These are phyloP conservation scores for Eleutherodactylus coqui DNA, from an alignment of 2,797 vertebrate species.

Conservation along the genomic window DNA sequence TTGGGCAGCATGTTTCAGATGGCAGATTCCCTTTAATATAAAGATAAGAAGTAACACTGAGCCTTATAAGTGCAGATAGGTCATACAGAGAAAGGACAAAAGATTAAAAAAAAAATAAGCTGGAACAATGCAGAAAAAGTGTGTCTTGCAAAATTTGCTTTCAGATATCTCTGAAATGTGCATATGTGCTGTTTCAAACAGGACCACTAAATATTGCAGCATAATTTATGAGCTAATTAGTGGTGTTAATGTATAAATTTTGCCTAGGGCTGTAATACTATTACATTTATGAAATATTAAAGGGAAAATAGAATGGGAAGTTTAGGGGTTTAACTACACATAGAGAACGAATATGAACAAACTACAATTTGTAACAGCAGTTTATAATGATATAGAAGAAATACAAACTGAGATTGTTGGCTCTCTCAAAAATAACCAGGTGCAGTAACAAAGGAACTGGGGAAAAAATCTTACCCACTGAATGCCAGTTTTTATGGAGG, in stretches of 20 bases:
- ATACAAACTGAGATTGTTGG: background rate
- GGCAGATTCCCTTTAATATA: too few species aligned
- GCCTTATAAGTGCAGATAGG: background rate
- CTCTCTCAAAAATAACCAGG: background rate
- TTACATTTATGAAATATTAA: conserved; percentile 18
- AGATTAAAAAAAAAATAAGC: conserved; percentile 19
- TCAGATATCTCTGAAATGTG: background rate
- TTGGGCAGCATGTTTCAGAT: too few species aligned
- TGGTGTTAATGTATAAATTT: conserved; percentile 1
- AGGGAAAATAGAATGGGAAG: background rate
- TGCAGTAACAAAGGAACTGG: background rate
- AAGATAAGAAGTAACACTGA: background rate
- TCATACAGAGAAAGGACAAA: background rate
- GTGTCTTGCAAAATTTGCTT: background rate
- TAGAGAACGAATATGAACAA: background rate
- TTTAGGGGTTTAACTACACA: background rate
- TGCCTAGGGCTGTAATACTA: background rate
- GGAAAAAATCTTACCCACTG: background rate
- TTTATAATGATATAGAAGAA: background rate
- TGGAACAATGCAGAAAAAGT: background rate
- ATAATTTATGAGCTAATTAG: conserved; percentile 11
- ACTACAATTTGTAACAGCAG: background rate
- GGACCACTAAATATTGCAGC: background rate
- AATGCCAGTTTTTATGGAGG: background rate
- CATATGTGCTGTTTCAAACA: background rate